Evolutionary conservation across 2,113 vertebrate species (phyloP).

Genomic region (Takifugu flavidus): DNA sequence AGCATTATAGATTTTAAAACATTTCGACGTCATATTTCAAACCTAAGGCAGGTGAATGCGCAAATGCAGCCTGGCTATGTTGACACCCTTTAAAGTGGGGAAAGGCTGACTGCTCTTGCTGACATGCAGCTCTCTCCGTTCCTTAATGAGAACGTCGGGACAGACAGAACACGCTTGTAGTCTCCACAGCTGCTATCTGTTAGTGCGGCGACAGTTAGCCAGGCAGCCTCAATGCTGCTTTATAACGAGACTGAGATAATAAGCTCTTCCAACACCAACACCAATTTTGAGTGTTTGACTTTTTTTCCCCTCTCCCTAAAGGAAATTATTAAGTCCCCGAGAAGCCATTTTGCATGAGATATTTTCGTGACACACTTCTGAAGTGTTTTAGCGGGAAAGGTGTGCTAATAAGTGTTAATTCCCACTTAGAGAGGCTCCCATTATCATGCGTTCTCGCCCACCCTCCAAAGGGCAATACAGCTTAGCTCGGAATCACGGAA

Average conservation of each 20-base stretch:
- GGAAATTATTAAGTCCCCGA: slow-evolving; percentile 12
- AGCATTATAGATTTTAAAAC: too few relatives aligned
- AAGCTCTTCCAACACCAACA: slow-evolving; percentile 25
- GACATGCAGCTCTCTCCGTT: slow-evolving; percentile 23
- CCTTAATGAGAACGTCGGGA: slow-evolving; percentile 46
- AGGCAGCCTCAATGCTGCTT: slow-evolving; percentile 38
- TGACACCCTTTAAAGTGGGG: slow-evolving; percentile 38
- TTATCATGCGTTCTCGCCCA: too few relatives aligned
- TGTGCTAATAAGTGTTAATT: neutral
- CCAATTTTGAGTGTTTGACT: slow-evolving; percentile 34
- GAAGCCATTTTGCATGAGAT: neutral
- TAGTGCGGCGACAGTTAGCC: slow-evolving; percentile 34
- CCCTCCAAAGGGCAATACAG: too few relatives aligned
- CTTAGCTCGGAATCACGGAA: too few relatives aligned
- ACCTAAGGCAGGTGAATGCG: slow-evolving; percentile 6
- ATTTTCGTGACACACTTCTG: neutral
- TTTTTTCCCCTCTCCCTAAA: slow-evolving; percentile 1
- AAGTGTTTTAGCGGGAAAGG: neutral
- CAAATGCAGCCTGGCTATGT: slow-evolving; percentile 6
- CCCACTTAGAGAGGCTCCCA: too few relatives aligned
- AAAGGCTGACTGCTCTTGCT: slow-evolving; percentile 30
- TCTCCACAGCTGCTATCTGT: slow-evolving; percentile 45
- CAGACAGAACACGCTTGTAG: slow-evolving; percentile 15
- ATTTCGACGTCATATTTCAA: slow-evolving; percentile 3
- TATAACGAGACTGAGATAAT: slow-evolving; percentile 54